phyloP scores from a whole-genome alignment of 2,797 vertebrate genomes.

The Dallia pectoralis region DNA sequence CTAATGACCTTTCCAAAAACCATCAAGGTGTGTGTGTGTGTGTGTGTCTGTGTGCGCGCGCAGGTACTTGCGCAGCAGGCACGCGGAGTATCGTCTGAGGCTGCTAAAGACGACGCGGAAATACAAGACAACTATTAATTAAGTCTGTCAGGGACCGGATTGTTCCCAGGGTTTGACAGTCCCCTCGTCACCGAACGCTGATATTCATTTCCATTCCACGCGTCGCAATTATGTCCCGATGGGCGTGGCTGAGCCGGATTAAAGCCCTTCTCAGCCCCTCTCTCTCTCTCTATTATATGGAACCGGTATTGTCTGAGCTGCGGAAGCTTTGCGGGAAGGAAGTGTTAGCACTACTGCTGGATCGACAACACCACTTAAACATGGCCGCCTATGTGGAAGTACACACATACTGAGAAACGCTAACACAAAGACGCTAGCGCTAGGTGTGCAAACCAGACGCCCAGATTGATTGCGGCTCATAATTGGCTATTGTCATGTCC shows the following conservation, averaged over 20 bases:
- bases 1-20: constrained; percentile 67
- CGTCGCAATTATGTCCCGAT: constrained; percentile 60
- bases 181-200: constrained; percentile 45
- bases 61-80: neutral
- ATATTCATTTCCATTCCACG: constrained; percentile 54
- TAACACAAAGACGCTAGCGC: neutral
- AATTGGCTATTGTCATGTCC: constrained; percentile 1
- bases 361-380: neutral
- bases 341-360: neutral
- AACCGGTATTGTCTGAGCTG: neutral
- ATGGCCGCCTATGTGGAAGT: constrained; percentile 4
- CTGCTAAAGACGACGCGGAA: constrained; percentile 72
- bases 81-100: constrained; percentile 54
- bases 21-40: neutral
- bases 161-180: constrained; percentile 57
- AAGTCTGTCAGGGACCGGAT: constrained; percentile 67
- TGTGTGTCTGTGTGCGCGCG: neutral
- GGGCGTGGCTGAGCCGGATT: constrained; percentile 59
- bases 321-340: neutral
- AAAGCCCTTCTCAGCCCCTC: constrained; percentile 24
- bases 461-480: neutral
- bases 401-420: neutral
- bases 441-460: neutral
- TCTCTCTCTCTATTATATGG: constrained; percentile 7
- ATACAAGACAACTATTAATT: constrained; percentile 75